phyloP scores from a whole-genome alignment of 2,113 vertebrate genomes.

The Indicator maculatus region DNA sequence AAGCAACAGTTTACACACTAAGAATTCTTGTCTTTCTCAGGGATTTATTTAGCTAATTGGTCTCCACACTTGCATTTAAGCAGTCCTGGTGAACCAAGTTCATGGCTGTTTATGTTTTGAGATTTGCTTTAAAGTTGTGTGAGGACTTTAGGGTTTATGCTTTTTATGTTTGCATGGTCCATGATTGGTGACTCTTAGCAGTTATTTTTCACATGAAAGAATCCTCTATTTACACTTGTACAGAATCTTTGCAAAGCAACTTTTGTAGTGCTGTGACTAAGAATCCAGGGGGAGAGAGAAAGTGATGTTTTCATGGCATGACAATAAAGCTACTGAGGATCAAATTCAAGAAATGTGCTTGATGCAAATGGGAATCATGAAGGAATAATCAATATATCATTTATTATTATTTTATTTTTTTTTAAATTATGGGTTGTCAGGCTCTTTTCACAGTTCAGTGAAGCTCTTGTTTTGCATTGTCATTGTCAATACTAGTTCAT shows the following conservation, averaged over 20 bases:
- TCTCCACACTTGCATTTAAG: background rate
- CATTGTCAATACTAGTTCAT: background rate
- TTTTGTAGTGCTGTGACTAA: background rate
- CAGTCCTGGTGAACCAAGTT: background rate
- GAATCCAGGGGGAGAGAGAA: background rate
- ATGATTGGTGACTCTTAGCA: background rate
- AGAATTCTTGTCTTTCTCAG: background rate
- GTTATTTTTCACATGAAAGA: background rate
- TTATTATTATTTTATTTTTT: background rate
- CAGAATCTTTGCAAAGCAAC: background rate
- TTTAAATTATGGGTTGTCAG: background rate
- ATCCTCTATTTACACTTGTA: background rate
- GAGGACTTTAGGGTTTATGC: background rate
- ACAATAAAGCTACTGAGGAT: background rate
- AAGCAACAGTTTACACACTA: background rate
- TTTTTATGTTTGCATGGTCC: background rate
- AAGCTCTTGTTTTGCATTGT: background rate
- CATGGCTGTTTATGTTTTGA: background rate
- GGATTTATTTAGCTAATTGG: background rate
- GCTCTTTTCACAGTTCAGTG: background rate
- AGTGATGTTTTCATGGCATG: background rate
- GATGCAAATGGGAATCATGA: background rate
- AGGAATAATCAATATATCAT: background rate
- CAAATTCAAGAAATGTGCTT: background rate
- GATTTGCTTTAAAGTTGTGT: background rate